A percentile compares a stretch with the other conserved stretches of the same genome.
phyloP scores from a whole-genome alignment of 2,113 vertebrate species.

The Gila orcuttii region DNA sequence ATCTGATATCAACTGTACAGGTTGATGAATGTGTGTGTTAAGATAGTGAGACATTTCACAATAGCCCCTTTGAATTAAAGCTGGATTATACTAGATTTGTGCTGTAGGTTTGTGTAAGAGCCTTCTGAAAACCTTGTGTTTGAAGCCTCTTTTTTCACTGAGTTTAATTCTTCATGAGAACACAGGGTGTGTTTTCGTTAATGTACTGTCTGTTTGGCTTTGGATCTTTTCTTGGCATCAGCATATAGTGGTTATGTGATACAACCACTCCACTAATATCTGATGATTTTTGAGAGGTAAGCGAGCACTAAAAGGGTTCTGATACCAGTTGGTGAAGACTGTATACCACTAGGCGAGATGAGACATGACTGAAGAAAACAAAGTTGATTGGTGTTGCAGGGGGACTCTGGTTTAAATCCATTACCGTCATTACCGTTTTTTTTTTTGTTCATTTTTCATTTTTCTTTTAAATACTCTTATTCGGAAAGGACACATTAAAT shows the following conservation, averaged over 20 bases:
- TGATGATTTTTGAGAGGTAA: background rate
- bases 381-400: background rate
- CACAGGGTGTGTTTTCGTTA: background rate
- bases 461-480: background rate
- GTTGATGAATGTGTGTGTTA: slow-evolving; percentile 56
- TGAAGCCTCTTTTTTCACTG: slow-evolving; percentile 1
- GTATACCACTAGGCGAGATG: background rate
- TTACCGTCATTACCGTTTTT: no score
- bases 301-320: background rate
- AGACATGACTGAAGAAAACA: background rate
- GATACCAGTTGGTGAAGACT: background rate
- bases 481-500: background rate
- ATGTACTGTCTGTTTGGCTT: slow-evolving; percentile 11
- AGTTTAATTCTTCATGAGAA: background rate
- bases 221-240: slow-evolving; percentile 13
- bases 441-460: background rate
- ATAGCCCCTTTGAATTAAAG: slow-evolving; percentile 44
- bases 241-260: background rate
- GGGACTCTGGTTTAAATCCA: background rate
- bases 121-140: background rate
- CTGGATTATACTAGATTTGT: slow-evolving; percentile 39
- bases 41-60: slow-evolving; percentile 53
- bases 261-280: background rate
- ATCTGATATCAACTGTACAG: slow-evolving; percentile 46
- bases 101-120: slow-evolving; percentile 4